phyloP scores from a whole-genome alignment of 2,113 vertebrate genomes.

The Hystrix cristata region DNA sequence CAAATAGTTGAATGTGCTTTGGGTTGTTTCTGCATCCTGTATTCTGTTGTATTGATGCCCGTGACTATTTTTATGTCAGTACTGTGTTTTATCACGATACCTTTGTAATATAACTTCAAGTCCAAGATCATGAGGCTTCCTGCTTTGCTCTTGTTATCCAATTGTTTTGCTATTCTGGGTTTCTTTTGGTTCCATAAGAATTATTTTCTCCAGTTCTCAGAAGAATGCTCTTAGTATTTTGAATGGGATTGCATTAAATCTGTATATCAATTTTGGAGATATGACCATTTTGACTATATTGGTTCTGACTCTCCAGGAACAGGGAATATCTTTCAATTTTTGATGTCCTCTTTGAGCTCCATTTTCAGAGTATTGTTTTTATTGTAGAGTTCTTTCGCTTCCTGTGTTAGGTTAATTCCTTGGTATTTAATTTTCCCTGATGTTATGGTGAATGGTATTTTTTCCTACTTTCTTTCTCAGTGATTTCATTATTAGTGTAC shows the following conservation, averaged over 20 bases:
- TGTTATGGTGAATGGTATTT: neutral
- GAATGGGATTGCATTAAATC: no score
- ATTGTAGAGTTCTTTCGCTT: neutral
- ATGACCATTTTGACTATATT: neutral
- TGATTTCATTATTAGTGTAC: neutral
- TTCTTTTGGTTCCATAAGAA: no score
- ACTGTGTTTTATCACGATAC: neutral
- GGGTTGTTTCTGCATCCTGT: neutral
- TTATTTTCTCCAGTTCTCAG: no score
- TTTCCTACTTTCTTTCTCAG: neutral
- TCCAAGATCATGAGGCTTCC: neutral
- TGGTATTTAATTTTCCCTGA: neutral
- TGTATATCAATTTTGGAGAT: neutral
- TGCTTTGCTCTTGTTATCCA: neutral
- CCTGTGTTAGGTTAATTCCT: neutral
- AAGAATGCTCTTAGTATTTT: no score
- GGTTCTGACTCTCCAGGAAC: neutral
- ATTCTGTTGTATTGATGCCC: neutral
- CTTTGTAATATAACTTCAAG: neutral
- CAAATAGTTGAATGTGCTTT: no score
- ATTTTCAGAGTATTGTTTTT: neutral
- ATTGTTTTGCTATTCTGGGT: no score
- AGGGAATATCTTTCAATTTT: neutral
- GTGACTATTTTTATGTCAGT: neutral
- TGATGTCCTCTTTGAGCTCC: neutral